Conservation (phyloP, 1,140 invertebrate genomes). For the Drosophila melanogaster region Release_6_plus_ISO1_MT NT_033777.3:20433501-20434000, state of each 20-base stretch:
- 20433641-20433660: slow-evolving; percentile 41
- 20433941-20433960: slow-evolving; percentile 67
- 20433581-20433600: slow-evolving; percentile 27
- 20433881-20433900: slow-evolving; percentile 9
- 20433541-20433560: slow-evolving; percentile 57
- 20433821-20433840: slow-evolving; percentile 27
- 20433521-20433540: slow-evolving; percentile 57
- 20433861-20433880: slow-evolving; percentile 73
- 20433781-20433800: slow-evolving; percentile 62
- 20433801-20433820: slow-evolving; percentile 62
- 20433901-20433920: slow-evolving; percentile 40
- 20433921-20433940: slow-evolving; percentile 42
- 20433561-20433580: slow-evolving; percentile 43
- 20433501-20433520: slow-evolving; percentile 79
- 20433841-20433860: slow-evolving; percentile 64
- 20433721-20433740: slow-evolving; percentile 23
- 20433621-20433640: slow-evolving; percentile 80
- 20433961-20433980: slow-evolving; percentile 55
- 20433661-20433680: slow-evolving; percentile 35
- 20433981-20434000: slow-evolving; percentile 77
- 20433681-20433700: slow-evolving; percentile 62
- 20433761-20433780: slow-evolving; percentile 30
- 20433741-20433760: slow-evolving; percentile 2
- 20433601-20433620: slow-evolving; percentile 76
- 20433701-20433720: slow-evolving; percentile 42